phyloP scores from a whole-genome alignment of 2,113 vertebrate genomes.

The Notarius lentiginosus region DNA sequence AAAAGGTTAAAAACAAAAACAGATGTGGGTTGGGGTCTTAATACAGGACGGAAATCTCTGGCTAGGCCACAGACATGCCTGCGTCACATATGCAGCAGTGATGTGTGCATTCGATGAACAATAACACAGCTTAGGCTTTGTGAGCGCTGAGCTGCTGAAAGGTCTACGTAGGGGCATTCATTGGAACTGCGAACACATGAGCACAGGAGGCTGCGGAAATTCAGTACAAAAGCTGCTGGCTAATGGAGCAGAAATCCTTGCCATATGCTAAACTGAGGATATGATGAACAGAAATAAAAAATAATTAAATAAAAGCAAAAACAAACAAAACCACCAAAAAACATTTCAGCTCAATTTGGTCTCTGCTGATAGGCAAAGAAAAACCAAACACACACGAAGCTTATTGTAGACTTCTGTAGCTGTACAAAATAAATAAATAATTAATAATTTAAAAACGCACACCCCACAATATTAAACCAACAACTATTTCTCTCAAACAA shows the following conservation, averaged over 20 bases:
- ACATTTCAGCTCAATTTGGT: neutral
- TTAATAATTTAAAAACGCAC: no score
- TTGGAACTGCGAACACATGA: conserved; percentile 32
- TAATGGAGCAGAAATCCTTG: conserved; percentile 44
- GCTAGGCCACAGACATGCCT: conserved; percentile 12
- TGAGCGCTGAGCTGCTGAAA: conserved; percentile 42
- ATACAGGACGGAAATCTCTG: conserved; percentile 8
- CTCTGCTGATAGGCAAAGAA: neutral
- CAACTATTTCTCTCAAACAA: neutral
- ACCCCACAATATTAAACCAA: neutral
- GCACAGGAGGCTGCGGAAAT: conserved; percentile 12
- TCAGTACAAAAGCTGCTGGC: conserved; percentile 42
- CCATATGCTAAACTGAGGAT: conserved; percentile 10
- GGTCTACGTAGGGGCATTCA: conserved; percentile 43
- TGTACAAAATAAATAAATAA: neutral
- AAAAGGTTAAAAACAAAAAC: neutral
- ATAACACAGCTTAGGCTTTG: neutral
- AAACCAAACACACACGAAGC: neutral
- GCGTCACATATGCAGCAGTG: neutral
- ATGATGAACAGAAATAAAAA: neutral
- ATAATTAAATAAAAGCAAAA: neutral
- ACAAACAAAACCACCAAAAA: no score
- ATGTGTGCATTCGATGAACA: conserved; percentile 4
- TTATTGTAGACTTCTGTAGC: neutral
- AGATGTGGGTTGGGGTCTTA: neutral